Base-by-base conservation (phyloP, 2,797 vertebrate species). In the Pantherophis alleghaniensis region DNA sequence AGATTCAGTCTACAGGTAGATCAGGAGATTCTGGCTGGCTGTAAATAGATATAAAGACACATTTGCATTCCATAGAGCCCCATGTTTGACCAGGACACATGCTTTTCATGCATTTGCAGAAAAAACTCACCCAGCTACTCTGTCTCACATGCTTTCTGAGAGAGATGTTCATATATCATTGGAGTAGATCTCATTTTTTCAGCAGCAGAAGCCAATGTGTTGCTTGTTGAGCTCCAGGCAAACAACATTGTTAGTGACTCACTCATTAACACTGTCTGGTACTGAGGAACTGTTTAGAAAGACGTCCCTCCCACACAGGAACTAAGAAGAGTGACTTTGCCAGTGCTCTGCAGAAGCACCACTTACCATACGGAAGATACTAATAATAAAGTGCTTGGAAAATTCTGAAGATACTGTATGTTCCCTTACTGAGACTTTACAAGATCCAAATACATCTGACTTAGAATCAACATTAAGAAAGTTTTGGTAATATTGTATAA, bases 201-300 rank as follows among this genome's bases (percentile, higher is more conserved):
- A 91, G n/a, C 42, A 91, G 61, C 26, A 83, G 56, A 86, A 86
- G 87, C 66, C 79, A 87, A 83, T 69, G 61, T 83, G 37, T 88
- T 51, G 22, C n/a, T 88, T 74, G 66, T 89, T 93, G 90, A 88
- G 90, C 86, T 93, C 63, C 66, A 91, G 90, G 92, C 86, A 93
- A 93, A 91, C 63, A 88, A 74, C 83, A 59, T 47, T 74, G 83
- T 57, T 83, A 91, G 92, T 88, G 90, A 88, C 69, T 93, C 92
- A 88, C 69, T 93, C 92, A 89, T 83, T 91, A 93, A 93, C 61
- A 74, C 37, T 91, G 61, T 69, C 86, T 83, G 32, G 66, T 89
- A 83, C 55, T 83, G 87, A 89, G 63, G 47, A 91, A 63, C 57
- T 93, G 66, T 91, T 87, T 89, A 18, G 13, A 79, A 37, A 88